Evolutionary conservation across 1,140 invertebrate genomes (phyloP).

Genomic region (Temnothorax nylanderi): DNA sequence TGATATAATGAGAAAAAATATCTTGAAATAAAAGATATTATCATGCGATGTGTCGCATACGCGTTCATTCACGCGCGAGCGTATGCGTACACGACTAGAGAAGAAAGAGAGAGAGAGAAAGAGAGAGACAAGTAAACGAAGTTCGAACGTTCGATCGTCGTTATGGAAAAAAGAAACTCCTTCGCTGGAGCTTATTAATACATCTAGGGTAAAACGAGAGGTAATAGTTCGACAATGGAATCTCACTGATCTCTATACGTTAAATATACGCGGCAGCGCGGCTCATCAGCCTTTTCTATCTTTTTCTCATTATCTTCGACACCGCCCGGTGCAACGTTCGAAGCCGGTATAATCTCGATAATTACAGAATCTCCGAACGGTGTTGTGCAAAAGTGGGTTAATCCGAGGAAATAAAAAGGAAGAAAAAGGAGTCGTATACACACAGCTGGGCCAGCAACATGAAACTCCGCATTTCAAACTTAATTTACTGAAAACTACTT

Average conservation of each 20-base stretch:
- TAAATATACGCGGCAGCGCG: neutral
- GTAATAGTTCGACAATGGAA: slow-evolving; percentile 22
- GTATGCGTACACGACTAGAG: slow-evolving; percentile 26
- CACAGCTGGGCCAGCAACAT: slow-evolving; percentile 29
- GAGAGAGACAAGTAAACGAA: slow-evolving; percentile 10
- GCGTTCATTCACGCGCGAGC: slow-evolving; percentile 36
- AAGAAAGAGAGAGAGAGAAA: slow-evolving; percentile 20
- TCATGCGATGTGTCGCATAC: slow-evolving; percentile 76
- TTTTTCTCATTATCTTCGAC: slow-evolving; percentile 12
- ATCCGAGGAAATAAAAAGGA: slow-evolving; percentile 33
- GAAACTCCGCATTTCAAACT: slow-evolving; percentile 48
- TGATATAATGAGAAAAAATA: slow-evolving; percentile 36
- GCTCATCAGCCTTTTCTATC: neutral
- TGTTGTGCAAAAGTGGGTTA: slow-evolving; percentile 36
- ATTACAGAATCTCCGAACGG: neutral
- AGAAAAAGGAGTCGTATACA: slow-evolving; percentile 15
- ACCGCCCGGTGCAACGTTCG: neutral
- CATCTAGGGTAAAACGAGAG: slow-evolving; percentile 32
- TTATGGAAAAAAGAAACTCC: slow-evolving; percentile 45
- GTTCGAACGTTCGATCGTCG: slow-evolving; percentile 27
- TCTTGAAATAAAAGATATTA: slow-evolving; percentile 77
- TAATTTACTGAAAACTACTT: slow-evolving; percentile 47
- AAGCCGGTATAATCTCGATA: slow-evolving; percentile 20
- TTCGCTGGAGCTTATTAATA: slow-evolving; percentile 40
- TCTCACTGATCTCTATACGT: slow-evolving; percentile 48